Conservation (phyloP, 2,888 invertebrate genomes). For the Dryadula phaetusa region DNA sequence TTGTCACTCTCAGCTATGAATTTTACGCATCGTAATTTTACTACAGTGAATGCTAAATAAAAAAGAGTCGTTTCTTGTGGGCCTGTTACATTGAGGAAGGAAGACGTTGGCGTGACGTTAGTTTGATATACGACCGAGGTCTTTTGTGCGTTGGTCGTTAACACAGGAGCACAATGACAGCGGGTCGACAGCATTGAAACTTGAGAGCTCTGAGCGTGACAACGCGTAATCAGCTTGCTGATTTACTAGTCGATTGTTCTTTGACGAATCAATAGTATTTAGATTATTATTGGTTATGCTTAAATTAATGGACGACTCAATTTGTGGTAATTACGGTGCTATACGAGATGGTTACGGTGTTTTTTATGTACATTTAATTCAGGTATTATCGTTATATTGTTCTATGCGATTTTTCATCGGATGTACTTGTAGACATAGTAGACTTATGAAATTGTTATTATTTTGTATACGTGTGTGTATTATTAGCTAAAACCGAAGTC, state of each 20-base stretch:
- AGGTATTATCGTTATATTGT: no score
- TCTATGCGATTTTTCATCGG: no score
- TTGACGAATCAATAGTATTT: slow-evolving; percentile 19
- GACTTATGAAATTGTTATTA: no score
- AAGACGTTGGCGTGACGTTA: slow-evolving; percentile 83
- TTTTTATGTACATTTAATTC: neutral
- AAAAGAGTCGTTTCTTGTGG: slow-evolving; percentile 73
- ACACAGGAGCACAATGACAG: slow-evolving; percentile 73
- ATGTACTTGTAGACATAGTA: no score
- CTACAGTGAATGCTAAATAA: slow-evolving; percentile 66
- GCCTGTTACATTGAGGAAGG: slow-evolving; percentile 76
- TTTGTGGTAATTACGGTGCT: neutral
- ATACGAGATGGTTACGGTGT: neutral
- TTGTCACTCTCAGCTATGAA: slow-evolving; percentile 43
- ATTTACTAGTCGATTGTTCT: slow-evolving; percentile 34
- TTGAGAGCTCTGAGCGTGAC: slow-evolving; percentile 64
- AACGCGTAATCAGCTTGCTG: slow-evolving; percentile 51
- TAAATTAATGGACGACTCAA: neutral
- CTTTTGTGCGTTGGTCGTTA: slow-evolving; percentile 81
- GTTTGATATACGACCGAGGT: slow-evolving; percentile 81
- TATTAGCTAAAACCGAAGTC: no score
- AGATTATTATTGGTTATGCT: slow-evolving; percentile 11
- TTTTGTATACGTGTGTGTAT: no score
- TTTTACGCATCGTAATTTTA: slow-evolving; percentile 73
- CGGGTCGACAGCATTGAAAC: slow-evolving; percentile 54